Base-by-base conservation (phyloP, 2,888 invertebrate species). In the Caenorhabditis afra region DNA sequence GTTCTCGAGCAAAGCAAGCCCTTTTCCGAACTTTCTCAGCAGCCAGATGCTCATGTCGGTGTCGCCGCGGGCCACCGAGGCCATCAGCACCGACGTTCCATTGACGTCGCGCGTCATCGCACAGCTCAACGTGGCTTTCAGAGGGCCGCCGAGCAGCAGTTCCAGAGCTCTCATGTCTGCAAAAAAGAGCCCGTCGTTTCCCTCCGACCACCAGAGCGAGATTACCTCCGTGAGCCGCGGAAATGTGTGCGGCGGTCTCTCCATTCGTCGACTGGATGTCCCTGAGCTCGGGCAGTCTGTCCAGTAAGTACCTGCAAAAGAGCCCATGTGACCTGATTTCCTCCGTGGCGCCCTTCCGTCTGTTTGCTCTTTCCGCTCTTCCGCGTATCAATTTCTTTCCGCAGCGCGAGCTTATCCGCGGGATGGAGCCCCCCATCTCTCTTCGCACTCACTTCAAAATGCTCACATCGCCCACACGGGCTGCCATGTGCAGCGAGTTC, bases 21-120 rank as follows among this genome's bases (percentile, higher is more conserved):
- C 57, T 47, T 84, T 82, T 44, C 89, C 89, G 57, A 89, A 80
- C 39, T 77, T 67, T 65, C 77, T 73, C 14, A 88, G 77, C 29
- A 88, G 81, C 81, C 83, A 86, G 37, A 83, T 61, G 23, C 85
- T 77, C 62, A 83, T 81, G 16, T 83, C 85, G 49, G 88, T 87
- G 78, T 89, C 87, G 14, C 81, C 82, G 8, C 81, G 67, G 3
- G 85, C 86, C 1, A 87, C 82, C 0, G 88, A 79, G 0, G 85
- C 85, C 87, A 89, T 88, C 20, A 89, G 74, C 7, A 85, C 74
- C 0, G 86, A 85, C 0, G 88, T 87, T 12, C 88, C 88, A 65
- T 87, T 87, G 29, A 85, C 39, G 70, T 88, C 87, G 20, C 83
- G 80, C 22, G 62, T 66, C 58, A 80, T 57, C 29, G 83, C 83